Conservation (phyloP, 2,888 invertebrate species). For the Apeira syringaria region DNA sequence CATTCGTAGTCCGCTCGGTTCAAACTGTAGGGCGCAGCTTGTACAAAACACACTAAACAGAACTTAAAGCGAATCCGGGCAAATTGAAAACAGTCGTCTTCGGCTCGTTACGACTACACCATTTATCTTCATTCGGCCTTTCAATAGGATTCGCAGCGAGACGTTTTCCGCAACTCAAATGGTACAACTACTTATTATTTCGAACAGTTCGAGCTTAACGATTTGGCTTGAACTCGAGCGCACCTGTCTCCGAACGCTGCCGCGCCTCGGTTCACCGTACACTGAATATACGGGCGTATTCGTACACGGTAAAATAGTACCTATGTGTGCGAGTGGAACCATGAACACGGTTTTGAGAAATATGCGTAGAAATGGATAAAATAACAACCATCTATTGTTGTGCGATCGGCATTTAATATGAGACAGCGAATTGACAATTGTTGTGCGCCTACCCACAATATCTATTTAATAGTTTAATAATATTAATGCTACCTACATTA, state of each 20-base stretch:
- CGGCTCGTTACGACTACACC: constrained; percentile 75
- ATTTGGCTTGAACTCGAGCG: constrained; percentile 61
- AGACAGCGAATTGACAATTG: no score
- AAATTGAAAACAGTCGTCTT: constrained; percentile 81
- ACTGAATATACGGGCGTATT: constrained; percentile 3
- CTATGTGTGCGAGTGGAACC: constrained; percentile 1
- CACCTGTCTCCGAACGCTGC: constrained; percentile 55
- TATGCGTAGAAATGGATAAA: no score
- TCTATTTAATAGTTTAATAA: no score
- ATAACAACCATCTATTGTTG: no score
- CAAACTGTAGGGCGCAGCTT: no score
- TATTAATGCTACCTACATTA: no score
- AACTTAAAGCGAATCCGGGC: constrained; percentile 55
- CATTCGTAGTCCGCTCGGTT: no score
- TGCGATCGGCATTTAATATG: no score
- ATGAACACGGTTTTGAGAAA: constrained; percentile 12
- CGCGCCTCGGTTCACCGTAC: constrained; percentile 1
- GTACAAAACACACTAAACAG: constrained; percentile 67
- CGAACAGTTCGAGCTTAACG: constrained; percentile 73
- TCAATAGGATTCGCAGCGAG: constrained; percentile 73
- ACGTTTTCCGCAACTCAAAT: constrained; percentile 77
- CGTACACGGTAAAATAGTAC: constrained; percentile 1
- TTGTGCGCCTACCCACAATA: no score
- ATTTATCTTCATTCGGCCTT: constrained; percentile 81
- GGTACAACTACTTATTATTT: constrained; percentile 80